Evolutionary conservation across 2,888 invertebrate genomes (phyloP).

Genomic region (Eupithecia centaureata): DNA sequence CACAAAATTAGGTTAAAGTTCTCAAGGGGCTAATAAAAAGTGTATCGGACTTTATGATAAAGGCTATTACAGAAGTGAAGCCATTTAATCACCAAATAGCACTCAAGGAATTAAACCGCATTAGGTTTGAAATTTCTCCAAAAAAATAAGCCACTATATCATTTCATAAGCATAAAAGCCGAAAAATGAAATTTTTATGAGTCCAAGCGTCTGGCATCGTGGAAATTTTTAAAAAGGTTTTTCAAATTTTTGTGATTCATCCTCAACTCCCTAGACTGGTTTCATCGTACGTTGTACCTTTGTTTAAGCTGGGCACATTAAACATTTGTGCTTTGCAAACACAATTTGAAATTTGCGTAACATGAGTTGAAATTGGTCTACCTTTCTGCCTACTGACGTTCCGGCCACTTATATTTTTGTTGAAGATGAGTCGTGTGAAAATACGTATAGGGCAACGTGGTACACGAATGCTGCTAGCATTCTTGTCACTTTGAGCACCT

Average conservation of each 20-base stretch:
- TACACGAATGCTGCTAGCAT: too few relatives aligned
- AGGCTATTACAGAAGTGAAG: constrained; percentile 18
- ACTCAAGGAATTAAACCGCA: constrained; percentile 55
- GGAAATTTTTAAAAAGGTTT: constrained; percentile 69
- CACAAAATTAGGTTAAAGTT: constrained; percentile 6
- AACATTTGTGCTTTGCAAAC: constrained; percentile 64
- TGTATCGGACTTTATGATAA: constrained; percentile 13
- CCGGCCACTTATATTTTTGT: background rate
- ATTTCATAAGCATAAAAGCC: constrained; percentile 67
- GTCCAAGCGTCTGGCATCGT: constrained; percentile 59
- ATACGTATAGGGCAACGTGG: too few relatives aligned
- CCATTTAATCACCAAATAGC: constrained; percentile 38
- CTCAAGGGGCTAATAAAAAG: constrained; percentile 18
- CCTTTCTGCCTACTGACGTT: constrained; percentile 34
- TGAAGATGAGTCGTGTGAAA: background rate
- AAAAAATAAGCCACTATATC: constrained; percentile 66
- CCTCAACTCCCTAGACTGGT: constrained; percentile 52
- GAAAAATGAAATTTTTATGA: constrained; percentile 71
- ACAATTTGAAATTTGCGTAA: constrained; percentile 57
- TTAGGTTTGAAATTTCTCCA: constrained; percentile 51
- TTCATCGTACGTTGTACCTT: constrained; percentile 53
- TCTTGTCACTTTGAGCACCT: too few relatives aligned
- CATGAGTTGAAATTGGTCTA: constrained; percentile 47
- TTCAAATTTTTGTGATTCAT: constrained; percentile 66
- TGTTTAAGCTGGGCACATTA: constrained; percentile 64